A percentile compares a stretch with the other conserved stretches of the same genome.
These are phyloP conservation scores for Chamaea fasciata DNA, from an alignment of 2,113 vertebrate species.

Conservation along the genomic window DNA sequence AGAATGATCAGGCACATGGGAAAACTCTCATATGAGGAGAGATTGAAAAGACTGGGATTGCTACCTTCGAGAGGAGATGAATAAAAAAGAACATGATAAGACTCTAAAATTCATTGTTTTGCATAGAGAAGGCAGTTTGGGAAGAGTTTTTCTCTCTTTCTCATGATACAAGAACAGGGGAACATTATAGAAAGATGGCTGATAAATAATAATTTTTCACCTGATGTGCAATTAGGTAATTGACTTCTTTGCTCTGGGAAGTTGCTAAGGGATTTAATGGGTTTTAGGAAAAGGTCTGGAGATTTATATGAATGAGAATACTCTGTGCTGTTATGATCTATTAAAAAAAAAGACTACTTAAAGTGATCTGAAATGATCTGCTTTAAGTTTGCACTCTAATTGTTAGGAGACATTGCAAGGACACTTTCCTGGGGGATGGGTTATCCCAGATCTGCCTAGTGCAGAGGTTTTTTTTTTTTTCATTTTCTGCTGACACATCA, in stretches of 20 bases:
- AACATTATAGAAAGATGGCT: not conserved
- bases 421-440: not conserved
- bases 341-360: not conserved
- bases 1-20: not conserved
- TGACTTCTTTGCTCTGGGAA: not conserved
- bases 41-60: conserved; percentile 23
- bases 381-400: not conserved
- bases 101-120: conserved; percentile 32
- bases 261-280: not conserved
- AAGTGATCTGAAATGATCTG: not conserved
- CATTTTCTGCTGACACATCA: not conserved
- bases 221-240: not conserved
- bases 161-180: not conserved
- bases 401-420: conserved; percentile 2
- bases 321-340: not conserved
- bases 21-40: not conserved
- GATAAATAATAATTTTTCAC: conserved; percentile 10
- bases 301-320: not conserved
- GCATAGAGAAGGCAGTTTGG: not conserved
- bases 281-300: not conserved
- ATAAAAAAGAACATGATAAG: conserved; percentile 17
- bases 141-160: not conserved
- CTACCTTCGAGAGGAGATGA: not conserved
- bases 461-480: not conserved
- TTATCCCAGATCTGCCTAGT: not conserved